Base-by-base conservation (phyloP, 2,113 vertebrate genomes). In the Rhinoptilus africanus region DNA sequence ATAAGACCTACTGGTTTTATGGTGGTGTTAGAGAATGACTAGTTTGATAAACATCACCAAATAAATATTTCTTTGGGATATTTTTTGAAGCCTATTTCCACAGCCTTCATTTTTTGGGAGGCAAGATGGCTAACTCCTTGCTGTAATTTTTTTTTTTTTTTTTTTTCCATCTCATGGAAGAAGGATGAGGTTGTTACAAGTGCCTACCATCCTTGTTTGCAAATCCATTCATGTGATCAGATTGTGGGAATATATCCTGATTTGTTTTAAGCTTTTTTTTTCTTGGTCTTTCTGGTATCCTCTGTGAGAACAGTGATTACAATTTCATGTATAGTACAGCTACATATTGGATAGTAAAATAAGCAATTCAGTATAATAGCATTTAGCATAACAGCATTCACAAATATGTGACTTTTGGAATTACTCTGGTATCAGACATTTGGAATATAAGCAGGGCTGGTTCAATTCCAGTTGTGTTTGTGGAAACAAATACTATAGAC, bases 301-400 rank as follows among this genome's bases (percentile, higher is more conserved):
- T 79, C 64, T 54, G 12, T 66, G 76, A 86, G 45, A 80, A 32
- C 62, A 66, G 22, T 30, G 3, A 22, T 67, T 35, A 34, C 9
- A 4, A 5, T 68, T 8, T 87, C 28, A 3, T 11, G 26, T 39
- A 17, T 56, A 45, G n/a, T 50, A 23, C 0, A 2, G 13, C 43
- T 76, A 3, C 53, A 17, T 62, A n/a, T 93, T 53, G 35, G 48
- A 26, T 39, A 35, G 32, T 62, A 63, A 89, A 94, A 68, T 14
- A 43, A 54, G 19, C 13, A 35, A 1, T 64, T 91, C 12, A 7
- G 12, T 74, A 4, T 45, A 28, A 32, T 32, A 74, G 24, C 8
- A 19, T 84, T 74, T 74, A 59, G 14, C 41, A 8, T 54, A 87
- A 23, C 8, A 68, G 14, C 23, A 54, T 48, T 60, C 24, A 64